These are phyloP conservation scores for Lapara coniferarum DNA, from an alignment of 2,888 invertebrate species.

Conservation along the genomic window DNA sequence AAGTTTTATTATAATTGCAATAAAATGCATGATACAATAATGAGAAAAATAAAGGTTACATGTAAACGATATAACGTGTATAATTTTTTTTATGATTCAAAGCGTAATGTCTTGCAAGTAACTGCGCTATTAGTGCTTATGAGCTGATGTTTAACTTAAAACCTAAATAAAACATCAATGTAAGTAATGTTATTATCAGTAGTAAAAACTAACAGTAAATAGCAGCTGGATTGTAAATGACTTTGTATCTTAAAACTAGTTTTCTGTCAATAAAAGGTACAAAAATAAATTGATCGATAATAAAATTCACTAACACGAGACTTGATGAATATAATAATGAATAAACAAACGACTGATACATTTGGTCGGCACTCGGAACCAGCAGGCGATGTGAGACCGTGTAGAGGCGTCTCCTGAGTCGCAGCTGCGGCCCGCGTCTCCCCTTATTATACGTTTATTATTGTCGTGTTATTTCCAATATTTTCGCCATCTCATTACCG, in stretches of 20 bases:
- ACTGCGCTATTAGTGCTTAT: neutral
- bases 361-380: neutral
- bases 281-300: constrained; percentile 32
- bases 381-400: neutral
- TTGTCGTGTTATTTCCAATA: constrained; percentile 77
- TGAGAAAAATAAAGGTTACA: constrained; percentile 15
- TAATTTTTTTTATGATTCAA: constrained; percentile 13
- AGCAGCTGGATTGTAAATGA: constrained; percentile 20
- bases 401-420: constrained; percentile 34
- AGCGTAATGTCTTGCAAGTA: constrained; percentile 5
- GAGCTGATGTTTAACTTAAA: constrained; percentile 9
- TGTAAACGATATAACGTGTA: constrained; percentile 1
- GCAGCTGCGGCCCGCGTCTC: constrained; percentile 59
- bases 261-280: constrained; percentile 4
- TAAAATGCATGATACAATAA: constrained; percentile 10
- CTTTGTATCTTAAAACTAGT: constrained; percentile 24
- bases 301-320: constrained; percentile 27
- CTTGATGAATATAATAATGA: neutral
- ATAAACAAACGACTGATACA: neutral
- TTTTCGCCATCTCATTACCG: constrained; percentile 80
- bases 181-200: constrained; percentile 17
- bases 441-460: constrained; percentile 70
- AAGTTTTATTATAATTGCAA: constrained; percentile 4
- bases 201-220: constrained; percentile 24
- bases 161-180: constrained; percentile 21